Conservation (phyloP, 2,888 invertebrate genomes). For the Andrena dorsata region DNA sequence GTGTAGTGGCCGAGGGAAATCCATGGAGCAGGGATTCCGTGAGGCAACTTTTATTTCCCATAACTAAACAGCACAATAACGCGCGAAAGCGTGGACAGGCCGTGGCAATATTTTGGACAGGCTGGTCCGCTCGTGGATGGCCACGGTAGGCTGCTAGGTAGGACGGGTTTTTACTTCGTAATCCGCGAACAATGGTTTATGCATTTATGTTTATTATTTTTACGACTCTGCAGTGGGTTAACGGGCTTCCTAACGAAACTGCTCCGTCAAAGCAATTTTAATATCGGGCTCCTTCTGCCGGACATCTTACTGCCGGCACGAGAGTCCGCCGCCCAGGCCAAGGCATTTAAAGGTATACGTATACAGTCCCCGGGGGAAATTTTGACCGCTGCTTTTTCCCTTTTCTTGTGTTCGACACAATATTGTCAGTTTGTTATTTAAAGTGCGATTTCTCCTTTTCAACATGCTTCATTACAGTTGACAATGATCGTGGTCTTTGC, state of each 20-base stretch:
- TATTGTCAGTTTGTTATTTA: too few relatives aligned
- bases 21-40: neutral
- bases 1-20: neutral
- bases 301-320: slow-evolving; percentile 13
- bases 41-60: slow-evolving; percentile 57
- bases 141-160: slow-evolving; percentile 35
- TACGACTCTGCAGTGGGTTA: slow-evolving; percentile 76
- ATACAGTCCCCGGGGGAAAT: neutral
- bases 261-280: slow-evolving; percentile 33
- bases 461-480: too few relatives aligned
- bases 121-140: slow-evolving; percentile 10
- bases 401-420: neutral
- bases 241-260: slow-evolving; percentile 35
- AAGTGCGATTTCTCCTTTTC: too few relatives aligned
- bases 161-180: slow-evolving; percentile 67
- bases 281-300: slow-evolving; percentile 40
- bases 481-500: too few relatives aligned
- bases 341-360: neutral
- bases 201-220: slow-evolving; percentile 81
- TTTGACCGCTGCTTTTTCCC: neutral
- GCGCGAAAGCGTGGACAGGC: slow-evolving; percentile 36
- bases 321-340: neutral
- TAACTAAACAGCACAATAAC: slow-evolving; percentile 49
- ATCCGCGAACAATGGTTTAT: slow-evolving; percentile 79
- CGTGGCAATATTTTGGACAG: slow-evolving; percentile 55